These are phyloP conservation scores for Apolygus lucorum DNA, from an alignment of 1,140 invertebrate species.

Conservation along the genomic window DNA sequence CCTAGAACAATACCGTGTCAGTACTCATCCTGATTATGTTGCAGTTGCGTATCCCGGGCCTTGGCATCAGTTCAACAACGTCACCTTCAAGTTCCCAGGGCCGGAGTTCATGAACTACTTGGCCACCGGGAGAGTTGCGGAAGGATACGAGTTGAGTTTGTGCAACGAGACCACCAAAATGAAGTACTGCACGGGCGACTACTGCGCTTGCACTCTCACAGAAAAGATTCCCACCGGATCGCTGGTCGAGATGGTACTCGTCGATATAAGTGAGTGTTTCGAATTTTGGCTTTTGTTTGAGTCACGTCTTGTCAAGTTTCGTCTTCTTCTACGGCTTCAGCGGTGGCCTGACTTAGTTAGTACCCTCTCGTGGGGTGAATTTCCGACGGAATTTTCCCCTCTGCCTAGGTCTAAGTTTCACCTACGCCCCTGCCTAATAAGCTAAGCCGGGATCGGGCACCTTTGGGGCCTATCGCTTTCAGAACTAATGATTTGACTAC, in stretches of 20 bases:
- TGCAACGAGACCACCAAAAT: conserved; percentile 21
- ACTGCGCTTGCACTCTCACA: conserved; percentile 27
- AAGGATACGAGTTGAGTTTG: neutral
- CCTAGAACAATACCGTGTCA: too few relatives aligned
- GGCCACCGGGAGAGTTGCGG: conserved; percentile 1
- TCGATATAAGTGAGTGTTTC: conserved; percentile 30
- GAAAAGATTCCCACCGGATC: conserved; percentile 24
- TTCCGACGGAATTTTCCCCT: too few relatives aligned
- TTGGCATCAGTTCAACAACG: conserved; percentile 31
- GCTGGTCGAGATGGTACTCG: conserved; percentile 31
- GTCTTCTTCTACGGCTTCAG: too few relatives aligned
- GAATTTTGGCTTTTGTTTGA: neutral
- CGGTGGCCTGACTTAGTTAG: too few relatives aligned
- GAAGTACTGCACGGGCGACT: conserved; percentile 26
- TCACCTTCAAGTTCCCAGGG: conserved; percentile 29
- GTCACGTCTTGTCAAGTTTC: too few relatives aligned
- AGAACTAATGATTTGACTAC: too few relatives aligned
- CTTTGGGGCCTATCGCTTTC: too few relatives aligned
- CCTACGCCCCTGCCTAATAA: too few relatives aligned
- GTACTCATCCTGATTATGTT: too few relatives aligned
- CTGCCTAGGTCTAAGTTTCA: too few relatives aligned
- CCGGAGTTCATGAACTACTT: conserved; percentile 18
- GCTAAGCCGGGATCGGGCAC: too few relatives aligned
- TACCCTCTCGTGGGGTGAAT: too few relatives aligned
- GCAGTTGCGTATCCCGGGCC: conserved; percentile 27